A percentile compares a stretch with the other conserved stretches of the same genome.
Conservation (phyloP, 92 coral and sea anemone species). For the Phymanthus crucifer region DNA sequence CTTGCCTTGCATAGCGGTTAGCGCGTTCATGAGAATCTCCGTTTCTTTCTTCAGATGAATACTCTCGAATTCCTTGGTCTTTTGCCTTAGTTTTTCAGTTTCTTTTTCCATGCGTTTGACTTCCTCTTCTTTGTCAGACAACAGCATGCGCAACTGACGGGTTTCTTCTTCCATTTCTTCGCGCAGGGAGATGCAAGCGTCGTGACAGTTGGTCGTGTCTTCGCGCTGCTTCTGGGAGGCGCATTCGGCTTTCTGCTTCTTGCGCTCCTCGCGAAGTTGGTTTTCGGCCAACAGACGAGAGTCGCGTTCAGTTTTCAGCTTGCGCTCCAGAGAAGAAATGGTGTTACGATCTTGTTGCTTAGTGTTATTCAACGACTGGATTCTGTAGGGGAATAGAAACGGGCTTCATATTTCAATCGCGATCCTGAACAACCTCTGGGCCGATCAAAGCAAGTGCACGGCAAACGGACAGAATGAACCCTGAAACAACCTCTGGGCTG, state of each 20-base stretch:
- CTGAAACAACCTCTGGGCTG: no score
- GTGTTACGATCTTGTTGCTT: conserved; percentile 95
- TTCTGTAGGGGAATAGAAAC: conserved; percentile 31
- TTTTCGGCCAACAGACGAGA: conserved; percentile 87
- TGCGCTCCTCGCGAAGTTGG: conserved; percentile 97
- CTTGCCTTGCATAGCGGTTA: conserved; percentile 97
- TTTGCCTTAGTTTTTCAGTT: conserved; percentile 74
- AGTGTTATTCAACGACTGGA: conserved; percentile 71
- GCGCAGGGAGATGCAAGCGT: conserved; percentile 86
- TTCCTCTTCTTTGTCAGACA: conserved; percentile 88
- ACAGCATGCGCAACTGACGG: conserved; percentile 70
- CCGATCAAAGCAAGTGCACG: no score
- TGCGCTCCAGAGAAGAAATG: conserved; percentile 85
- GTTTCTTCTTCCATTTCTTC: conserved; percentile 89
- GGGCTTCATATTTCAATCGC: neutral
- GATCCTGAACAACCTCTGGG: neutral
- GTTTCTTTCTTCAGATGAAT: conserved; percentile 95
- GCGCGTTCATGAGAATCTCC: conserved; percentile 90
- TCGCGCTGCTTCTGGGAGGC: conserved; percentile 84
- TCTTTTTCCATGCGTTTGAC: conserved; percentile 71
- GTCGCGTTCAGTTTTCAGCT: conserved; percentile 95
- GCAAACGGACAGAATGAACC: no score
- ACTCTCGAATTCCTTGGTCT: conserved; percentile 82
- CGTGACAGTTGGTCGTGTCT: conserved; percentile 84
- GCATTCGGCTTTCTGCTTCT: conserved; percentile 86